Evolutionary conservation across 1,140 invertebrate genomes (phyloP).

Genomic region (Magallana gigas): DNA sequence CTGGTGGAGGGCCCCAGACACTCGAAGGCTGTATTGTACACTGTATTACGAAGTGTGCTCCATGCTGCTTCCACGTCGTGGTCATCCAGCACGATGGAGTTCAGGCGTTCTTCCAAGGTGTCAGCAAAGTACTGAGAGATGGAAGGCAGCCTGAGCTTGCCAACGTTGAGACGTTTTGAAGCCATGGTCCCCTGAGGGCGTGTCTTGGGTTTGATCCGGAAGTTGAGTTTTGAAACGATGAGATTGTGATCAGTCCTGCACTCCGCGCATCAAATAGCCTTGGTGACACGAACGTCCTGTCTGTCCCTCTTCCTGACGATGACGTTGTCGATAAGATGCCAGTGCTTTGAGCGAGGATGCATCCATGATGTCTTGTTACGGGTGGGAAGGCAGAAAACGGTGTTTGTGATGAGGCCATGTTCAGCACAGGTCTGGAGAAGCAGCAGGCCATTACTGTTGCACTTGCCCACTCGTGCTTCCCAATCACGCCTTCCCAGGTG

Average conservation of each 20-base stretch:
- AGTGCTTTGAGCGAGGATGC: background rate
- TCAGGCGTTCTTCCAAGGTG: background rate
- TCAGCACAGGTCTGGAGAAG: conserved; percentile 53
- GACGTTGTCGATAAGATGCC: too few relatives aligned
- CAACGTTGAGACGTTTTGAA: too few relatives aligned
- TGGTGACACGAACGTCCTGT: background rate
- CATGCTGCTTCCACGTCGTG: background rate
- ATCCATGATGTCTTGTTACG: too few relatives aligned
- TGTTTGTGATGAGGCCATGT: conserved; percentile 61
- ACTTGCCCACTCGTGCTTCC: conserved; percentile 55
- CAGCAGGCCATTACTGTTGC: conserved; percentile 57
- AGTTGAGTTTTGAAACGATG: background rate
- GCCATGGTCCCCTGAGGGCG: background rate
- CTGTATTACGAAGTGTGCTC: background rate
- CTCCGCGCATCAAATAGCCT: background rate
- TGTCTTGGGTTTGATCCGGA: background rate
- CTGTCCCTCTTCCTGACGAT: background rate
- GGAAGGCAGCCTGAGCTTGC: background rate
- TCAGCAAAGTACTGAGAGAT: background rate
- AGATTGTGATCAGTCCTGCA: too few relatives aligned
- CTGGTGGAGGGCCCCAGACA: background rate
- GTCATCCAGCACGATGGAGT: background rate
- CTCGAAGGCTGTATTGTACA: background rate
- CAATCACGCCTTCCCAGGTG: conserved; percentile 54
- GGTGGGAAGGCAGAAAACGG: conserved; percentile 40